These are phyloP conservation scores for Palythoa heliodiscus DNA, from an alignment of 92 coral and sea anemone species.

Conservation along the genomic window DNA sequence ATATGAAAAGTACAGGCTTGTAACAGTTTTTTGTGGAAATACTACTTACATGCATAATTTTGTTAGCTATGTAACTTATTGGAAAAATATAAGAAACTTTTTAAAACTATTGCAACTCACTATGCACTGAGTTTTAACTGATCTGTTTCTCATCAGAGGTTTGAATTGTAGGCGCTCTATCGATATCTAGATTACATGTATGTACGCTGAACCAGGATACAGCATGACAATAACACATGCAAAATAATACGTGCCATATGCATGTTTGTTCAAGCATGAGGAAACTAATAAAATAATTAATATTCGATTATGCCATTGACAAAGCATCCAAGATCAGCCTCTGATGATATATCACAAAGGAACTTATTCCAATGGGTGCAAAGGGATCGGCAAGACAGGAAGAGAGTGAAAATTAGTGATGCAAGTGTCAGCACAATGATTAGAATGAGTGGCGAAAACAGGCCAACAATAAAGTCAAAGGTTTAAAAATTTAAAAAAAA, in stretches of 20 bases:
- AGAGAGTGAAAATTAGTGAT: not conserved
- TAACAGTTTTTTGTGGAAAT: conserved; percentile 5
- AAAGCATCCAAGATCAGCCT: not conserved
- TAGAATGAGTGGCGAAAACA: not conserved
- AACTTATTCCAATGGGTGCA: too few relatives aligned
- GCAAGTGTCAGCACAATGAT: conserved; percentile 2
- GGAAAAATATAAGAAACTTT: not conserved
- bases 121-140: not conserved
- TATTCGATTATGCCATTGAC: not conserved
- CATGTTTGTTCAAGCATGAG: not conserved
- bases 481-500: not conserved
- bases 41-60: not conserved
- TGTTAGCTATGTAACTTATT: not conserved
- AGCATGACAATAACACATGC: not conserved
- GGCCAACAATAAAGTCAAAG: not conserved
- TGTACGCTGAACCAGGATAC: not conserved
- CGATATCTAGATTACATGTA: not conserved
- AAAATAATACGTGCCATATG: not conserved
- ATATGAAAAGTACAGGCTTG: not conserved
- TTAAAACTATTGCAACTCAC: too few relatives aligned
- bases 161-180: not conserved
- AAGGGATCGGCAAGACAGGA: not conserved
- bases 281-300: not conserved
- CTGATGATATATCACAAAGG: not conserved
- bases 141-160: conserved; percentile 7